These are phyloP conservation scores for Metopolophium dirhodum DNA, from an alignment of 1,140 invertebrate genomes.

Conservation along the genomic window DNA sequence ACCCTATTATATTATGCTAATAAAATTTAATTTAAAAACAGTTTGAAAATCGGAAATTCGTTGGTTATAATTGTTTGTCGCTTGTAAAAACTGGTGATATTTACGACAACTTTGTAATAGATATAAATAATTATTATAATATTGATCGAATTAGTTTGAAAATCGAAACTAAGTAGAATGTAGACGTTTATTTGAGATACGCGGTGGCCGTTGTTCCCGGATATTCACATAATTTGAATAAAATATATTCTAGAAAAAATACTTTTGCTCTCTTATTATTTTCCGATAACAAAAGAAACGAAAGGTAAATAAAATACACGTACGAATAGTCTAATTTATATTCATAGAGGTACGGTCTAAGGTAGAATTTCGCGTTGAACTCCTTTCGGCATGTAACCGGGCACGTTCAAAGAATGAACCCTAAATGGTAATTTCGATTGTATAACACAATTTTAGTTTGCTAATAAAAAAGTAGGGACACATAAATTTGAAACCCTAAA, in stretches of 20 bases:
- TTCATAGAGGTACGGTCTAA: constrained; percentile 16
- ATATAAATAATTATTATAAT: not conserved
- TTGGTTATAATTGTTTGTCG: not conserved
- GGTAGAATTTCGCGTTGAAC: constrained; percentile 21
- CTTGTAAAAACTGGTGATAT: not conserved
- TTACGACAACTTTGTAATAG: not conserved
- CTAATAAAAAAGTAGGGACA: constrained; percentile 31
- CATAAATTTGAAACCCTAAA: constrained; percentile 34
- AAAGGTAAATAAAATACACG: constrained; percentile 17
- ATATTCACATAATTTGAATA: not conserved
- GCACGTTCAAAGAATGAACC: constrained; percentile 44
- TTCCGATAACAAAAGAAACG: constrained; percentile 26
- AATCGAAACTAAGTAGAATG: not conserved
- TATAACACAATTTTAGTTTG: constrained; percentile 40
- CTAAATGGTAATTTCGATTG: constrained; percentile 50
- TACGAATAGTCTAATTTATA: constrained; percentile 44
- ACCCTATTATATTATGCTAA: not conserved
- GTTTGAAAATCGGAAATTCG: not conserved
- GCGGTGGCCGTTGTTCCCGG: not conserved
- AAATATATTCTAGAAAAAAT: not conserved
- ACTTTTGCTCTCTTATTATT: not conserved
- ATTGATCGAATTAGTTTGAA: not conserved
- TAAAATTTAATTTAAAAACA: not conserved
- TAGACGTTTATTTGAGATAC: not conserved
- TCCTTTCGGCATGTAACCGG: constrained; percentile 7